phyloP scores from a whole-genome alignment of 2,797 vertebrate species.

The Peromyscus eremicus region DNA sequence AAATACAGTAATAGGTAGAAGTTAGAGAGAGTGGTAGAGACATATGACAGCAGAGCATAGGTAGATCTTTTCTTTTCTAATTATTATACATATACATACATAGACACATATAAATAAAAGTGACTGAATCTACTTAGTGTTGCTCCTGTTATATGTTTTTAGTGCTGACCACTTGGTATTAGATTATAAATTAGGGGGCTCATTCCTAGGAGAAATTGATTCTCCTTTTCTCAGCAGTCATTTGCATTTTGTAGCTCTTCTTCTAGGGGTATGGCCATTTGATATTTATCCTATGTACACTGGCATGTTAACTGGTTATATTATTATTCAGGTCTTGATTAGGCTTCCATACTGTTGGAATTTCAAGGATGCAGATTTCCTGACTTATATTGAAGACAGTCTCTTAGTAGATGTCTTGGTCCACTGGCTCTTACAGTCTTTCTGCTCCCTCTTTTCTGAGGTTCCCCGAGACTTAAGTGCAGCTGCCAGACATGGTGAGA shows the following conservation, averaged over 20 bases:
- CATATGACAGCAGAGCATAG: conserved; percentile 44
- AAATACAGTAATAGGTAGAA: conserved; percentile 39
- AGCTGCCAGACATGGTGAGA: not conserved
- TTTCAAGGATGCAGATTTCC: not conserved
- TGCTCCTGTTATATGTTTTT: not conserved
- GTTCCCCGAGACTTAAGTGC: not conserved
- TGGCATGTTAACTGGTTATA: not conserved
- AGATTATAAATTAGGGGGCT: not conserved
- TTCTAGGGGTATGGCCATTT: not conserved
- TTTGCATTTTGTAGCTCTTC: not conserved
- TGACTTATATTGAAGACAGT: not conserved
- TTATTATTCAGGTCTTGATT: not conserved
- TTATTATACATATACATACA: not conserved
- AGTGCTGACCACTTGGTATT: not conserved
- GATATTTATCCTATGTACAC: not conserved
- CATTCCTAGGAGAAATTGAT: not conserved
- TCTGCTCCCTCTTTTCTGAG: not conserved
- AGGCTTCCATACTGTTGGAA: not conserved
- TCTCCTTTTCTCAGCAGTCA: not conserved
- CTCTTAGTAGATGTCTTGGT: not conserved
- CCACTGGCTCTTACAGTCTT: not conserved
- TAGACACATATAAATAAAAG: not conserved
- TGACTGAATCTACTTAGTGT: not conserved
- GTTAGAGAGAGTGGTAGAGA: conserved; percentile 20
- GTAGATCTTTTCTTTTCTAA: not conserved